Base-by-base conservation (phyloP, 1,140 invertebrate genomes). In the Pseudobourletiella spinata region DNA sequence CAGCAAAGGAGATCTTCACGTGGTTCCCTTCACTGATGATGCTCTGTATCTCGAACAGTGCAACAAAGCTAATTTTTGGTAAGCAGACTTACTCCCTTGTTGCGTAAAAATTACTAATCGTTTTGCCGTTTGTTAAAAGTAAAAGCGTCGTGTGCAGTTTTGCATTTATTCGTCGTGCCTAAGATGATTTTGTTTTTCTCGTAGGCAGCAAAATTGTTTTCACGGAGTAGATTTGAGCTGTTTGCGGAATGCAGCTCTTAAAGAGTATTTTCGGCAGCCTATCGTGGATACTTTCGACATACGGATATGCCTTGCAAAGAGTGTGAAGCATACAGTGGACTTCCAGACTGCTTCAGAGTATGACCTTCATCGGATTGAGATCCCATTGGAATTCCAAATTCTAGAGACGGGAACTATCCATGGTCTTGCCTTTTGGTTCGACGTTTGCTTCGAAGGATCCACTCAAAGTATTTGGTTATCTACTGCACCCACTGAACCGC, bases 231-330 rank as follows among this genome's bases (percentile, higher is more conserved):
- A 99, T 79, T 79, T 99, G 16, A 91, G 90, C 72, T 85, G 83
- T 52, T 80, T 96, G 72, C 82, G 92, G 70, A 87, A 87, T 66
- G 90, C 90, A 68, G 95, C 96, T 1, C 86, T 96, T 74, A 89
- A 92, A 73, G 96, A 99, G 78, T 97, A 98, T 77, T 98, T 99
- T 77, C 84, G 92, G 66, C 65, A 67, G 51, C 96, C 96, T 14
- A 93, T 99, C 72, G 95, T 99, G 39, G 96, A 99, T 77, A 98
- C 96, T 50, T 99, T 99, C 80, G 95, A 98, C 79, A 89, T 98
- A 71, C 83, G 93, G 68, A 98, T 98, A 71, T 97, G 95, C 75
- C 86, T 97, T 82, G 88, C 95, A 3, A 92, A 95, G 77, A 95
- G 92, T 44, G 82, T 94, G 42, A 83, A 91, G 71, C 91, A 98